phyloP scores from a whole-genome alignment of 2,113 vertebrate genomes.

The Natator depressus region DNA sequence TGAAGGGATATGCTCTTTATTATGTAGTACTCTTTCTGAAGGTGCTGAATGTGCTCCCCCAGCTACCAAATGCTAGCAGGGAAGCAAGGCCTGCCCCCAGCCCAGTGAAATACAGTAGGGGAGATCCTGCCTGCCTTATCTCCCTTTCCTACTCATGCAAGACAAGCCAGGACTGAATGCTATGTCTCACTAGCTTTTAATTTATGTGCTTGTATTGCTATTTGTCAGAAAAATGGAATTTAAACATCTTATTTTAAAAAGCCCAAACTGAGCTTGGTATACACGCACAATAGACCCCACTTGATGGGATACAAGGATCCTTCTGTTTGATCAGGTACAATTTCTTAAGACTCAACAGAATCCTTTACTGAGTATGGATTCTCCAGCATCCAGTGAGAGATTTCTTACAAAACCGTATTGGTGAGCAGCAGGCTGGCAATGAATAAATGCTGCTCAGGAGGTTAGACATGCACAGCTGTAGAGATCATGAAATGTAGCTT shows the following conservation, averaged over 20 bases:
- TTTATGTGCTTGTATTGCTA: background rate
- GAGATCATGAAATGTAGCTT: constrained; percentile 62
- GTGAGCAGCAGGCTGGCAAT: constrained; percentile 65
- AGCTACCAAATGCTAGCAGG: background rate
- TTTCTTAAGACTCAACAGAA: constrained; percentile 39
- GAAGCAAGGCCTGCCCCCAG: background rate
- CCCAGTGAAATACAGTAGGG: background rate
- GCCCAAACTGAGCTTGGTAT: background rate
- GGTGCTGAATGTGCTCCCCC: background rate
- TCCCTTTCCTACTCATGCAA: background rate
- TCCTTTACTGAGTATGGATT: constrained; percentile 38
- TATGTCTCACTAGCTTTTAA: background rate
- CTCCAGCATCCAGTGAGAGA: constrained; percentile 38
- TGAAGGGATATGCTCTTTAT: background rate
- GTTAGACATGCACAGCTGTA: constrained; percentile 63
- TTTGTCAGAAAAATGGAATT: background rate
- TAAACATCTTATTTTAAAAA: background rate
- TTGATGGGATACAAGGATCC: background rate
- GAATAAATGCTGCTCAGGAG: constrained; percentile 65
- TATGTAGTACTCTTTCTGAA: background rate
- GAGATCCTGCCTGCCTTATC: background rate
- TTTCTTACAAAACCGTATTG: constrained; percentile 30
- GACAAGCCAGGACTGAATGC: background rate
- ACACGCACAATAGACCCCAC: background rate
- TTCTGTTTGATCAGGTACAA: background rate